Evolutionary conservation across 2,888 invertebrate genomes (phyloP).

Genomic region (Diplolepis rosae): DNA sequence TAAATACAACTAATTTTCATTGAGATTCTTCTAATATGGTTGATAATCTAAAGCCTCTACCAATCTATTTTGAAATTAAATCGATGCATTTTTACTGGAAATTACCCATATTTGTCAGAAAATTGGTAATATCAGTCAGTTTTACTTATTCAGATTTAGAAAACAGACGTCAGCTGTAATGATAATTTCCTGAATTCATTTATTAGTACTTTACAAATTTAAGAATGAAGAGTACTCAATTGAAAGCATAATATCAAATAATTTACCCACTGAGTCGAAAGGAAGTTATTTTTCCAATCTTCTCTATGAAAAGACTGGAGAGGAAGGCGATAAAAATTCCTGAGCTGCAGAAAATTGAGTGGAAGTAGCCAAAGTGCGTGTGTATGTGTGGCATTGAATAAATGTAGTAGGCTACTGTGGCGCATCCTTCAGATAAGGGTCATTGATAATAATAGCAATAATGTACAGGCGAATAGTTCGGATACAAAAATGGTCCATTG

Average conservation of each 20-base stretch:
- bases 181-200: no score
- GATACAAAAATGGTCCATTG: background rate
- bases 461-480: background rate
- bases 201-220: no score
- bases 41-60: no score
- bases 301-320: background rate
- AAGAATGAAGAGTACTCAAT: no score
- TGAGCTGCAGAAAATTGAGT: background rate
- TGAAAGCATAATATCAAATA: background rate
- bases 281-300: background rate
- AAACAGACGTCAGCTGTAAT: no score
- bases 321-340: background rate
- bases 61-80: no score
- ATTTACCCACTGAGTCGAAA: background rate
- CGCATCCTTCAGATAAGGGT: background rate
- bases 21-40: no score
- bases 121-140: no score
- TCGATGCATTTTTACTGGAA: no score
- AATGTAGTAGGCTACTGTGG: background rate
- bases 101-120: no score
- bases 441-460: background rate
- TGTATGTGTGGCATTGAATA: background rate
- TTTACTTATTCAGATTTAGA: no score
- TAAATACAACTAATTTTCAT: no score
- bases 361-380: background rate